These are phyloP conservation scores for Spatulosminthurus flaviceps DNA, from an alignment of 2,888 invertebrate genomes.

Conservation along the genomic window DNA sequence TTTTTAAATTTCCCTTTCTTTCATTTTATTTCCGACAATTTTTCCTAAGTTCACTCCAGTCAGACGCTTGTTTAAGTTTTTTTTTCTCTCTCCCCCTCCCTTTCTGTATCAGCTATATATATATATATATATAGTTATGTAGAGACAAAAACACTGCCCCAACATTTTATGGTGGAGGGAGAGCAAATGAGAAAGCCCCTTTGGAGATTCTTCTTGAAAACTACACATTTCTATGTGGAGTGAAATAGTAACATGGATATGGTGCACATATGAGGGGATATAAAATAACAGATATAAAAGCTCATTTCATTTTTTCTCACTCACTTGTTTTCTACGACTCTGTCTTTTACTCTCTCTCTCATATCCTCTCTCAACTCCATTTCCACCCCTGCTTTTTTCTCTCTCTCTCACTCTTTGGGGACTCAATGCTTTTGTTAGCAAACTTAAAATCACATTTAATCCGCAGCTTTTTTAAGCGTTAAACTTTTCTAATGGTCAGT, in stretches of 20 bases:
- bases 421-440: not conserved
- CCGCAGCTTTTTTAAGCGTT: constrained; percentile 9
- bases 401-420: not conserved
- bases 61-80: constrained; percentile 11
- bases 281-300: not conserved
- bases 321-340: not conserved
- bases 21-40: constrained; percentile 51
- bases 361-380: not conserved
- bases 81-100: not conserved
- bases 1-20: constrained; percentile 50
- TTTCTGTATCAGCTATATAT: not conserved
- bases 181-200: not conserved
- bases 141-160: not conserved
- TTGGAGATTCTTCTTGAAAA: too few relatives aligned
- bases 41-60: constrained; percentile 43
- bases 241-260: too few relatives aligned
- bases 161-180: not conserved
- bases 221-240: too few relatives aligned
- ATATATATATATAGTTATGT: too few relatives aligned
- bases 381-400: not conserved
- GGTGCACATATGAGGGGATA: not conserved
- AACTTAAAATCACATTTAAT: constrained; percentile 18
- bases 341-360: too few relatives aligned
- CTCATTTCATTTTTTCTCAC: constrained; percentile 18
- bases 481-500: constrained; percentile 13